Conservation (phyloP, 1,140 invertebrate genomes). For the Oreohelix idahoensis region DNA sequence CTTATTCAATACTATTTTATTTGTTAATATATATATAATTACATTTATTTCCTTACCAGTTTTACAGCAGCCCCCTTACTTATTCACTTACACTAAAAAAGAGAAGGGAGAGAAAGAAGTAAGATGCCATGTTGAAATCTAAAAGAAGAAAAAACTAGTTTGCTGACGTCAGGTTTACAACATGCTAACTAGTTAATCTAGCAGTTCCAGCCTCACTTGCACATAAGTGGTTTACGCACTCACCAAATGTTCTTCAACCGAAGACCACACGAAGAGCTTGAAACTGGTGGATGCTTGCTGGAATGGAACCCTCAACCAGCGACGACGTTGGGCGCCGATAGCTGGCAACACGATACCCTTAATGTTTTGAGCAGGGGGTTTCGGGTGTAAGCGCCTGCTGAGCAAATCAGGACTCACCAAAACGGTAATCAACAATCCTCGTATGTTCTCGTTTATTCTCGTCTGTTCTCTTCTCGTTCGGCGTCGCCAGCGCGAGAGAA, state of each 20-base stretch:
- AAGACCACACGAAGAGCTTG: slow-evolving; percentile 4
- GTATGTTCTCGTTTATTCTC: background rate
- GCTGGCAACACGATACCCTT: slow-evolving; percentile 19
- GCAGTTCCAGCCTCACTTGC: background rate
- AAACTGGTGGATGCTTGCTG: too few species aligned
- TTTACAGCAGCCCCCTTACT: too few species aligned
- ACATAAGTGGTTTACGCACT: background rate
- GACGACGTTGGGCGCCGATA: slow-evolving; percentile 13
- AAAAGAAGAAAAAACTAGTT: too few species aligned
- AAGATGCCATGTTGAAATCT: too few species aligned
- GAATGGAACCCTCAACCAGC: slow-evolving; percentile 1
- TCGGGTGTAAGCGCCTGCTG: slow-evolving; percentile 10
- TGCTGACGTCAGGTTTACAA: too few species aligned
- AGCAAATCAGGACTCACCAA: background rate
- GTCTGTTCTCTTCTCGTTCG: background rate
- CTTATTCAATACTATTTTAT: too few species aligned
- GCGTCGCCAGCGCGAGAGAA: background rate
- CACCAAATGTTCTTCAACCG: background rate
- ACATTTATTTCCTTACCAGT: too few species aligned
- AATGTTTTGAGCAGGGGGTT: slow-evolving; percentile 3
- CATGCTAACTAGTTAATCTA: too few species aligned
- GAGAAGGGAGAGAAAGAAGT: too few species aligned
- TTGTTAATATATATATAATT: too few species aligned
- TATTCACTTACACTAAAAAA: too few species aligned
- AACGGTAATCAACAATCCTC: slow-evolving; percentile 9